Percentiles rank a stretch among this genome's conserved stretches.
Evolutionary conservation across 1,140 invertebrate species (phyloP).

Genomic region (Lutraria rhynchaena): DNA sequence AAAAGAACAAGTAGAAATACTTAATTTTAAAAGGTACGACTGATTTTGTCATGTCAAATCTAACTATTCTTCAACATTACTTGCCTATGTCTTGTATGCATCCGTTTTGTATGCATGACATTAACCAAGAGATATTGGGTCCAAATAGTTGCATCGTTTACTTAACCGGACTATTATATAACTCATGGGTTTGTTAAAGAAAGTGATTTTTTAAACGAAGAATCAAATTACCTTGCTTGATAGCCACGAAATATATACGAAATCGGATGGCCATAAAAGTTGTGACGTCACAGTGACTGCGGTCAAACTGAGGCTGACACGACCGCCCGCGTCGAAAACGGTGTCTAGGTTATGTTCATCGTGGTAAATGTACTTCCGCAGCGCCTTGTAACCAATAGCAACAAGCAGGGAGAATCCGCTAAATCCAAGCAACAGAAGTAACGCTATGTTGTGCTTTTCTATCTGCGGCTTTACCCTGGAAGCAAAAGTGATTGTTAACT

Average conservation of each 20-base stretch:
- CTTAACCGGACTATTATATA: background rate
- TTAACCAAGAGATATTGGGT: no score
- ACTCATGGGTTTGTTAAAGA: background rate
- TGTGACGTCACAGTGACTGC: slow-evolving; percentile 62
- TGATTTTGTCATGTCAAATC: no score
- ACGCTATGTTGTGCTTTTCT: slow-evolving; percentile 27
- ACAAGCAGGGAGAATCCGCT: slow-evolving; percentile 58
- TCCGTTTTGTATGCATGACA: no score
- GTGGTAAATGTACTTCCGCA: slow-evolving; percentile 57
- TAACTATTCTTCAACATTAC: no score
- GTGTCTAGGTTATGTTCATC: slow-evolving; percentile 71
- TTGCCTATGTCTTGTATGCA: no score
- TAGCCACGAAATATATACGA: slow-evolving; percentile 55
- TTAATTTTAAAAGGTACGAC: no score
- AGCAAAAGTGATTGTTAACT: background rate
- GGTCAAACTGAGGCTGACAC: slow-evolving; percentile 56
- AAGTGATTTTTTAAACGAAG: background rate
- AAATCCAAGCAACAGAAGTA: slow-evolving; percentile 62
- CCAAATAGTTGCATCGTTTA: background rate
- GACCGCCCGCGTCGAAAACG: slow-evolving; percentile 78
- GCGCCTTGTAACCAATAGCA: slow-evolving; percentile 48
- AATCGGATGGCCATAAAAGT: slow-evolving; percentile 58
- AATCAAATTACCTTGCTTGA: slow-evolving; percentile 48
- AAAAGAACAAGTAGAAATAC: no score
- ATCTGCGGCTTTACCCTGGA: slow-evolving; percentile 30